Evolutionary conservation across 1,140 invertebrate species (phyloP).

Genomic region (Cyclina sinensis): DNA sequence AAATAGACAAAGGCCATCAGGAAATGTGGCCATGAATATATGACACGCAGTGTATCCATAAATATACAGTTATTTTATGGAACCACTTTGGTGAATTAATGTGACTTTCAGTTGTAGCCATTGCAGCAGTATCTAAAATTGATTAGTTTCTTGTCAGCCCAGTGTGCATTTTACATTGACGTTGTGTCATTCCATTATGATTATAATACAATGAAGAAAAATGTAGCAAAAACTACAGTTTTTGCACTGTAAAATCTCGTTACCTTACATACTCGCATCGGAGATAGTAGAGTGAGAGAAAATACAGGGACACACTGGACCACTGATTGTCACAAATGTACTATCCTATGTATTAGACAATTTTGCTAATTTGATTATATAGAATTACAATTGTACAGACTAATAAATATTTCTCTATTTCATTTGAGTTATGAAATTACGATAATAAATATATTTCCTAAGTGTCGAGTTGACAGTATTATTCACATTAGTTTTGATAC

Average conservation of each 20-base stretch:
- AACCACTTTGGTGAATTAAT: background rate
- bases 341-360: constrained; percentile 2
- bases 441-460: background rate
- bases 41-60: too few relatives aligned
- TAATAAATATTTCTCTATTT: constrained; percentile 8
- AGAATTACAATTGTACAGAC: background rate
- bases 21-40: too few relatives aligned
- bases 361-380: constrained; percentile 31
- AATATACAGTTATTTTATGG: background rate
- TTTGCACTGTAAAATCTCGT: background rate
- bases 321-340: background rate
- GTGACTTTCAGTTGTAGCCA: background rate
- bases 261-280: background rate
- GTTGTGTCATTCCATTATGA: constrained; percentile 6
- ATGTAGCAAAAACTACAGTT: background rate
- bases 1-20: too few relatives aligned
- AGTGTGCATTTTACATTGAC: background rate
- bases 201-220: background rate
- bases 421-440: constrained; percentile 24
- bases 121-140: constrained; percentile 18
- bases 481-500: background rate
- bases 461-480: background rate
- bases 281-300: background rate
- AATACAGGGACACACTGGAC: background rate
- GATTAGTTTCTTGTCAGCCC: constrained; percentile 18